Base-by-base conservation (phyloP, 64 coral and sea anemone species). In the Trachythela sp. region DNA sequence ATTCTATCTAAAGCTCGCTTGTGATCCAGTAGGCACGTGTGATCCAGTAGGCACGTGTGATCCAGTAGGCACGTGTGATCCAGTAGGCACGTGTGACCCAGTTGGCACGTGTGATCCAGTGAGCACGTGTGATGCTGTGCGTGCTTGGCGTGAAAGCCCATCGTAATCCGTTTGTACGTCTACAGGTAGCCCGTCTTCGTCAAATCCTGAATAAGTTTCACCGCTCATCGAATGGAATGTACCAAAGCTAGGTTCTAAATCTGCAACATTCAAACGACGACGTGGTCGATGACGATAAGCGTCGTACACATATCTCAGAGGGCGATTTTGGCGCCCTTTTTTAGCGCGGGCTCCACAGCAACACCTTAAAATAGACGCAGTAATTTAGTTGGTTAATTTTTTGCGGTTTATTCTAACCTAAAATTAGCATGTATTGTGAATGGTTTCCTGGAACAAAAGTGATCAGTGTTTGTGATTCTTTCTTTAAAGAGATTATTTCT, bases 191-290 rank as follows among this genome's bases (percentile, higher is more conserved):
- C 56, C 56, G 26, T 64, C 56, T 64, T 64, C 56, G 26, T 64
- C 56, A 27, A 64, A 64, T 27, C 56, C 56, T 64, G 56, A 64
- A 18, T 64, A 64, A 6, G 56, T 64, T 64, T 64, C 56, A n/a
- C 56, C 56, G 56, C 56, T 64, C 56, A 64, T 64, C 26, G 56
- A 64, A 64, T 64, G 56, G 56, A 64, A 64, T 64, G 56, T 64
- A 64, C 56, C 56, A 22, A 64, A 64, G 17, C 56, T 64, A 6
- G 56, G 56, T 64, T 64, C 56, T 18, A 64, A 8, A 64, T 64
- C 56, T 24, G 56, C 56, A 6, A 64, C 20, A 27, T 64, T 64
- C 56, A 64, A 64, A 64, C 4, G 56, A 64, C 56, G 56, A 64
- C 56, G 56, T 27, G 56, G 6, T n/a, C 2, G 6, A 64, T 64